These are phyloP conservation scores for Ammospiza nelsoni DNA, from an alignment of 2,113 vertebrate genomes.

Conservation along the genomic window DNA sequence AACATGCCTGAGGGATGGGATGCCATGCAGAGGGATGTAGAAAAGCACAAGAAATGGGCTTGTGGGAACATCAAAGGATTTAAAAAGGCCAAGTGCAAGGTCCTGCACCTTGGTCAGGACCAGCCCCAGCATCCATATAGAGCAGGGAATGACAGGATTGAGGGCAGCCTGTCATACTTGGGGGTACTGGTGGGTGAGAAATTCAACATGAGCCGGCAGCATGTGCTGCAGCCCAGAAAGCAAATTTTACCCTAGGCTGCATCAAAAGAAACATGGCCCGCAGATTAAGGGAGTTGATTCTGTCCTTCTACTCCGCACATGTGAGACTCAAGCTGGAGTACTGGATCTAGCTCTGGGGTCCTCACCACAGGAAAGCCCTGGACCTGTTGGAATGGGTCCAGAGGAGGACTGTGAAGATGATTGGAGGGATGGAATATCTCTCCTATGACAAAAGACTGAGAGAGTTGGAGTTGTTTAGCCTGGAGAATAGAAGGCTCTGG, in stretches of 20 bases:
- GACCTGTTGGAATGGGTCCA: not conserved
- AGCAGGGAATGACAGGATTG: not conserved
- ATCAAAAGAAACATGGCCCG: not conserved
- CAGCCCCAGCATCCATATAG: accelerated
- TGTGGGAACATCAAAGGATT: not conserved
- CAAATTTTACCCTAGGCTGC: not conserved
- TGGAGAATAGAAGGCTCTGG: not conserved
- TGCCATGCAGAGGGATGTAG: accelerated
- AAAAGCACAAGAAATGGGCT: not conserved
- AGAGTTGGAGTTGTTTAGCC: not conserved
- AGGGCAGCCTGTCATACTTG: not conserved
- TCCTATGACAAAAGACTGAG: not conserved
- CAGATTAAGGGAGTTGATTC: not conserved
- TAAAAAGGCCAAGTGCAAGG: not conserved
- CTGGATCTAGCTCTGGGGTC: not conserved
- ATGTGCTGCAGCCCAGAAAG: not conserved
- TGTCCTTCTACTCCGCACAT: not conserved
- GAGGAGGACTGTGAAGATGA: not conserved
- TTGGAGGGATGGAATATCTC: not conserved
- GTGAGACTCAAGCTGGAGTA: not conserved
- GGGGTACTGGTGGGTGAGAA: not conserved
- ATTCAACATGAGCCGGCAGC: accelerated
- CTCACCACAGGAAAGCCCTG: not conserved
- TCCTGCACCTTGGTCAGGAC: accelerated
- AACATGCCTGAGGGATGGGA: accelerated